Evolutionary conservation across 2,113 vertebrate species (phyloP).

Genomic region (Spilogale gracilis): DNA sequence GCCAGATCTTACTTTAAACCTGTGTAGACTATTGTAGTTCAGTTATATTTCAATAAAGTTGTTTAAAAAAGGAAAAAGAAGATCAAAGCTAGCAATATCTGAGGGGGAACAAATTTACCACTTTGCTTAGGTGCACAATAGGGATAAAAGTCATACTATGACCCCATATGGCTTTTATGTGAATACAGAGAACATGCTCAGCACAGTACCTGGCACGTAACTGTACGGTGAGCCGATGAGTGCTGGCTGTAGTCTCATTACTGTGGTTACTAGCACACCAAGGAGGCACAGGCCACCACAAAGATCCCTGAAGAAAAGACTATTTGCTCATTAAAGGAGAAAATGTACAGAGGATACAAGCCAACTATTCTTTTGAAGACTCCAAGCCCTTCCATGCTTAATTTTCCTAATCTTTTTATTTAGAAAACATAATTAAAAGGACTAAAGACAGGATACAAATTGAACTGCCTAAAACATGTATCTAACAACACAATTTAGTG

Average conservation of each 20-base stretch:
- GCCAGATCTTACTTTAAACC: too few relatives aligned
- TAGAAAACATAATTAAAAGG: slow-evolving; percentile 33
- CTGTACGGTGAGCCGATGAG: slow-evolving; percentile 1
- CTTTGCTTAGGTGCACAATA: neutral
- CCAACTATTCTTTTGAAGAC: slow-evolving; percentile 22
- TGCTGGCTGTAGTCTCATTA: neutral
- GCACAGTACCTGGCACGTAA: neutral
- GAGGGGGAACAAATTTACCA: neutral
- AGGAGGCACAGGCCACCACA: neutral
- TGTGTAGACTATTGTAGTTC: too few relatives aligned
- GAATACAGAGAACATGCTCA: neutral
- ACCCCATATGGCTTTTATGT: neutral
- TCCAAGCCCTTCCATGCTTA: neutral
- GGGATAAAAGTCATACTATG: neutral
- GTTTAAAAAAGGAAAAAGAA: neutral
- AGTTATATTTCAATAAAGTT: too few relatives aligned
- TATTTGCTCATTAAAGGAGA: slow-evolving; percentile 18
- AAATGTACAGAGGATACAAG: neutral
- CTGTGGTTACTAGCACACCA: neutral
- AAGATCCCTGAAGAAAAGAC: neutral
- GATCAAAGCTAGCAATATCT: neutral
- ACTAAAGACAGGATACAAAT: neutral
- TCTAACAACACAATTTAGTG: neutral
- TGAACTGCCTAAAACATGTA: slow-evolving; percentile 23
- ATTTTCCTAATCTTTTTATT: neutral